Percentiles rank a stretch among this genome's conserved stretches.
Evolutionary conservation across 2,113 vertebrate genomes (phyloP).

Genomic region (Turdus rufiventris): DNA sequence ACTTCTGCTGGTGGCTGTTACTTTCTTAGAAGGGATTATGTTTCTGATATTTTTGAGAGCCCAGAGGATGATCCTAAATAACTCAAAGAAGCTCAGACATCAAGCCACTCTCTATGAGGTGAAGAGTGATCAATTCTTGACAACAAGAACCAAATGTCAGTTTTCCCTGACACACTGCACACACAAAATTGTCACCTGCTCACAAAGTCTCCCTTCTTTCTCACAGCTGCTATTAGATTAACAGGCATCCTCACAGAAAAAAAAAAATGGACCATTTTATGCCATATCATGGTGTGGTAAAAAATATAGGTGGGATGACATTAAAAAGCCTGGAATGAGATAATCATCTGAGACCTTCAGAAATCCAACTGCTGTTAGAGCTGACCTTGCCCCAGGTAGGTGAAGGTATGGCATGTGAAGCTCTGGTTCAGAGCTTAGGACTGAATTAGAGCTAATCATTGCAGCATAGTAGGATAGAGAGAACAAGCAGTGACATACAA

Average conservation of each 20-base stretch:
- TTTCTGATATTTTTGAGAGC: not conserved
- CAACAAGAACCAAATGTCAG: not conserved
- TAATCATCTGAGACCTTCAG: conserved; percentile 36
- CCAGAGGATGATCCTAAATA: not conserved
- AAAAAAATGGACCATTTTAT: not conserved
- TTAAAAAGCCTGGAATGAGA: conserved; percentile 36
- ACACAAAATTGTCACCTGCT: not conserved
- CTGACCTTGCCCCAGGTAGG: conserved; percentile 22
- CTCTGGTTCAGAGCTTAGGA: not conserved
- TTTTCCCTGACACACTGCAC: not conserved
- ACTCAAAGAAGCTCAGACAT: not conserved
- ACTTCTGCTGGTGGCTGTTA: not conserved
- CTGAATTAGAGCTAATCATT: not conserved
- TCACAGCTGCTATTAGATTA: not conserved
- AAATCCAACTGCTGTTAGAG: conserved; percentile 36
- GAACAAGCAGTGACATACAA: not conserved
- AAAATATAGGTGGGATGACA: not conserved
- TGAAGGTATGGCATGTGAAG: not conserved
- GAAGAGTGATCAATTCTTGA: not conserved
- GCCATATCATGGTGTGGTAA: not conserved
- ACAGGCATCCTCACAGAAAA: not conserved
- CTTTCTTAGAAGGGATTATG: not conserved
- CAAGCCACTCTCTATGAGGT: not conserved
- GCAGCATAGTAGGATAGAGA: not conserved
- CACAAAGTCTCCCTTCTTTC: not conserved